Evolutionary conservation across 2,888 invertebrate species (phyloP).

Genomic region (Microplitis deprimator): DNA sequence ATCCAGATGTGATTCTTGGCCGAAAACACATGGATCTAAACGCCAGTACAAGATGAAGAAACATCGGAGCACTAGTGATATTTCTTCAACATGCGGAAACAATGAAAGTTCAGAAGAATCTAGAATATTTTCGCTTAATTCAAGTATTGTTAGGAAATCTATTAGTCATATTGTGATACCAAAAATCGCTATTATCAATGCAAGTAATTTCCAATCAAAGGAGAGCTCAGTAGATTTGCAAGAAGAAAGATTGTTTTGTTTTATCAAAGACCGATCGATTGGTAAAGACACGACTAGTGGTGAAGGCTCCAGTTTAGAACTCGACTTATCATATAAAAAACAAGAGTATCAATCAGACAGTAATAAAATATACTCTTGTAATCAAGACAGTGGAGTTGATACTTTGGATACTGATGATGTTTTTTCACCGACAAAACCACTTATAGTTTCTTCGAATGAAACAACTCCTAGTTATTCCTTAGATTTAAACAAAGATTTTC

Average conservation of each 20-base stretch:
- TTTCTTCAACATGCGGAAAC: conserved; percentile 63
- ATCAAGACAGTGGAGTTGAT: conserved; percentile 49
- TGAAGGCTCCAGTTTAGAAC: conserved; percentile 57
- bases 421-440: conserved; percentile 46
- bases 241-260: conserved; percentile 43
- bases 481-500: conserved; percentile 38
- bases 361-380: conserved; percentile 49
- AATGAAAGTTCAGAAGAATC: conserved; percentile 55
- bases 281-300: conserved; percentile 63
- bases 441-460: conserved; percentile 48
- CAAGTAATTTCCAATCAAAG: conserved; percentile 68
- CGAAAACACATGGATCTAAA: conserved; percentile 45
- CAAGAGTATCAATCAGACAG: conserved; percentile 54
- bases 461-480: conserved; percentile 43
- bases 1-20: conserved; percentile 54
- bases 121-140: conserved; percentile 50
- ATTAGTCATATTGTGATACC: conserved; percentile 61
- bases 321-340: conserved; percentile 59
- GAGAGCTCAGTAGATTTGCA: conserved; percentile 65
- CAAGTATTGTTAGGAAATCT: conserved; percentile 45
- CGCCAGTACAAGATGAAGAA: conserved; percentile 28
- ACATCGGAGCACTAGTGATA: conserved; percentile 62
- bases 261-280: conserved; percentile 36
- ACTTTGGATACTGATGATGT: conserved; percentile 50
- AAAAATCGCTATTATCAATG: conserved; percentile 67